Conservation (phyloP, 2,113 vertebrate genomes). For the Manacus vitellinus region DNA sequence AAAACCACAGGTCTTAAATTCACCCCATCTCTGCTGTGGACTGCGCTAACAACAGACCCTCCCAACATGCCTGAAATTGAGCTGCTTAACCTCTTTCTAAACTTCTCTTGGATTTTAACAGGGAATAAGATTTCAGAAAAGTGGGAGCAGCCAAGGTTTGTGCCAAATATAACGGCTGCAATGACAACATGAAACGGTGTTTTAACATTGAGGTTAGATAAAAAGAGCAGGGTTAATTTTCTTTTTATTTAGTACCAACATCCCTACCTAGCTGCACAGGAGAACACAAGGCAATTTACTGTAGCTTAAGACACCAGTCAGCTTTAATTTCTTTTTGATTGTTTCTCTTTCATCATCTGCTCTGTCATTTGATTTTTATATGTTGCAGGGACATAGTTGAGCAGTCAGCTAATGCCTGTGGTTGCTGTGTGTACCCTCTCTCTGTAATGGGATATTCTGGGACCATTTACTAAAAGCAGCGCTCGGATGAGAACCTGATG, state of each 20-base stretch:
- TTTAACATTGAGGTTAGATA: not conserved
- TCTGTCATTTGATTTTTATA: not conserved
- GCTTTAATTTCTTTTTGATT: not conserved
- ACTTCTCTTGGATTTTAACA: not conserved
- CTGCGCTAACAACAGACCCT: not conserved
- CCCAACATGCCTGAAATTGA: not conserved
- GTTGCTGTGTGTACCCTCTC: not conserved
- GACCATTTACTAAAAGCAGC: constrained; percentile 3
- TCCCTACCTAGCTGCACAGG: not conserved
- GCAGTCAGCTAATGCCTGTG: not conserved
- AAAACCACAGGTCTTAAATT: not conserved
- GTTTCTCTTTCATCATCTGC: constrained; percentile 22
- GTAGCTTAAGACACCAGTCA: not conserved
- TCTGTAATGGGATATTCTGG: constrained; percentile 44
- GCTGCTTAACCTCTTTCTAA: not conserved
- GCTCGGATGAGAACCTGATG: constrained; percentile 26
- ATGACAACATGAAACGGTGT: not conserved
- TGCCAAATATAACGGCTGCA: not conserved
- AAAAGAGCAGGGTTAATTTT: not conserved
- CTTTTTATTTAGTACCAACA: not conserved
- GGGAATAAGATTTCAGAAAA: not conserved
- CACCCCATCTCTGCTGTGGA: not conserved
- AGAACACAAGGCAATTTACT: not conserved
- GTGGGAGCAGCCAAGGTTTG: not conserved
- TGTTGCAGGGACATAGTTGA: not conserved